phyloP scores from a whole-genome alignment of 2,888 invertebrate species.

The Nesidiocoris tenuis region DNA sequence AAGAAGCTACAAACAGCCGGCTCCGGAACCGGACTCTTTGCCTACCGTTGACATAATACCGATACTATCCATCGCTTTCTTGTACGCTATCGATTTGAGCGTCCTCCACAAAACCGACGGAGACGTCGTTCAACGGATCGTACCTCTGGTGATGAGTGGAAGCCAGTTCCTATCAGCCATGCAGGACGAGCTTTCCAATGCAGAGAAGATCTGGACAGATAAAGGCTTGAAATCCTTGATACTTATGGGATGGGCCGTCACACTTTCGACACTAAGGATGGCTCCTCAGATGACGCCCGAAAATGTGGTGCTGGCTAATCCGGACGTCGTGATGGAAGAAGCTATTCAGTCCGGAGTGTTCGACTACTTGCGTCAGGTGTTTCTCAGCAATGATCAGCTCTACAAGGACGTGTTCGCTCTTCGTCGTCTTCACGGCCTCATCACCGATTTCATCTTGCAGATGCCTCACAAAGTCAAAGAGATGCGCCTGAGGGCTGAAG shows the following conservation, averaged over 20 bases:
- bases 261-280: conserved; percentile 64
- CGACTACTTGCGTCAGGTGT: conserved; percentile 70
- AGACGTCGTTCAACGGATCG: conserved; percentile 55
- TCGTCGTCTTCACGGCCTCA: conserved; percentile 75
- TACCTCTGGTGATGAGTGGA: conserved; percentile 41
- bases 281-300: conserved; percentile 60
- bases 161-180: conserved; percentile 57
- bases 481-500: conserved; percentile 80
- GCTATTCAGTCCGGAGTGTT: conserved; percentile 79
- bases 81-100: conserved; percentile 81
- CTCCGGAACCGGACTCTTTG: conserved; percentile 59
- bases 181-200: conserved; percentile 63
- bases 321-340: conserved; percentile 61
- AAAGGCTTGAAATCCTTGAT: conserved; percentile 62
- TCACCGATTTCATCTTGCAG: conserved; percentile 88
- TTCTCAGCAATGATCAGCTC: conserved; percentile 69
- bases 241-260: conserved; percentile 70
- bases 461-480: conserved; percentile 91
- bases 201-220: conserved; percentile 57
- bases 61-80: conserved; percentile 75
- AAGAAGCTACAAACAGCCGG: conserved; percentile 51
- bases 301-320: conserved; percentile 43
- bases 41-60: conserved; percentile 76
- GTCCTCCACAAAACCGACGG: conserved; percentile 74
- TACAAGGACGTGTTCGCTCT: conserved; percentile 78